Conservation (phyloP, 2,888 invertebrate species). For the Linyphia triangularis region DNA sequence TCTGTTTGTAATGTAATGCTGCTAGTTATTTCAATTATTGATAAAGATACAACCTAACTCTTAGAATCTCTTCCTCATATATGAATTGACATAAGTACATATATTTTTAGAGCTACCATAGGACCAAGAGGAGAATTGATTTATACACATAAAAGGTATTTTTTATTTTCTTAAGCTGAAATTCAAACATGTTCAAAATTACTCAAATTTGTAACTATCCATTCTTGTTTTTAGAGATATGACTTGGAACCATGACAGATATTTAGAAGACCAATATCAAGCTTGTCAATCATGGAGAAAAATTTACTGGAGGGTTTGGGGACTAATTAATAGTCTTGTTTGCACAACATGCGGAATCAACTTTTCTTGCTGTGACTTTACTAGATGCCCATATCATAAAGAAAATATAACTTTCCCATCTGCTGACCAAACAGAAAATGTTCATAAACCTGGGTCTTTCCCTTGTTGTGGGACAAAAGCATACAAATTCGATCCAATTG, state of each 20-base stretch:
- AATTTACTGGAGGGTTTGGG: constrained; percentile 97
- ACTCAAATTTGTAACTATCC: neutral
- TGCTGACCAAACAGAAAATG: constrained; percentile 52
- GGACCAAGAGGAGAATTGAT: constrained; percentile 67
- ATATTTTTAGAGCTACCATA: constrained; percentile 59
- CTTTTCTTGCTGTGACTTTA: constrained; percentile 82
- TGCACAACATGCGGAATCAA: constrained; percentile 86
- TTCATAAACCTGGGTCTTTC: constrained; percentile 81
- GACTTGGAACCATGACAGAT: constrained; percentile 89
- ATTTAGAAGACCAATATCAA: constrained; percentile 87
- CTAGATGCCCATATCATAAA: constrained; percentile 80
- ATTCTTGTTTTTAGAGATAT: constrained; percentile 83
- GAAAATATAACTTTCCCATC: constrained; percentile 78
- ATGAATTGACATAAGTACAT: no score
- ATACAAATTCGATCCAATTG: constrained; percentile 87
- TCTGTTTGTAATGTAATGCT: no score
- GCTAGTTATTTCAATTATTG: no score
- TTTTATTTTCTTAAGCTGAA: neutral
- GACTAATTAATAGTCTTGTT: constrained; percentile 90
- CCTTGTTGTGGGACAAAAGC: constrained; percentile 94
- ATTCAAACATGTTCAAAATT: neutral
- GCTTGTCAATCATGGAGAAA: constrained; percentile 92
- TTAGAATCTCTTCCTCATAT: no score
- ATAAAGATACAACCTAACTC: no score
- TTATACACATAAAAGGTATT: constrained; percentile 65